Evolutionary conservation across 2,888 invertebrate species (phyloP), one percentile per base, ranked within the genome.

Genomic region (Coleophora flavipennella): DNA sequence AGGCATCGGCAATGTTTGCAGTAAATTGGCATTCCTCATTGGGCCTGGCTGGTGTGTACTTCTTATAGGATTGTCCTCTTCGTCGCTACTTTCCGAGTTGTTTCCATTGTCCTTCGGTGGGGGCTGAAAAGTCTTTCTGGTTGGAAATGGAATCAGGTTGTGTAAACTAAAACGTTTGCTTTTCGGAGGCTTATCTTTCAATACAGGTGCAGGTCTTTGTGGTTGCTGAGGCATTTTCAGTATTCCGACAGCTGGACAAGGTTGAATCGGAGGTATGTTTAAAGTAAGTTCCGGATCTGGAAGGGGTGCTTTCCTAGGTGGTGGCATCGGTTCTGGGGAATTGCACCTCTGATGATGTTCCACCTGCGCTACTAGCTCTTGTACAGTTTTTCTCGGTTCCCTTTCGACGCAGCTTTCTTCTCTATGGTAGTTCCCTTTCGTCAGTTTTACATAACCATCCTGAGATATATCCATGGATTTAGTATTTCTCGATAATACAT

Each of bases 351-450:
- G 78, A 38, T 86, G 73, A 25, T 77, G 79, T 61, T 90, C 89
- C 8, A 89, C 87, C 58, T 86, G 84, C 1, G 89, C 89, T 14
- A 89, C 89, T 50, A 90, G 66, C 56, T 89, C 89, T 53, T 89
- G 89, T 0, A 90, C 90, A 1, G 88, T 86, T 49, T 81, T 87
- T 33, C 88, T 74, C 2, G 77, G 76, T 36, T 74, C 75, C 44
- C 73, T 72, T 36, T 66, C 71, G 13, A 66, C 52, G 31, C 50
- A 50, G 31, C 48, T 62, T 14, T 69, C 68, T 38, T 62, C 64
- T 38, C 52, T 52, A 4, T 39, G 46, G 47, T 67, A 67, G 38
- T 50, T 68, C 2, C 53, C 51, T 50, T 83, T 84, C 14, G 72
- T 67, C 26, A 85, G 64, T 50, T 75, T 84, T 0, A 85, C 78